Percentiles rank a stretch among this genome's conserved stretches.
Conservation (phyloP, 1,140 invertebrate species). For the Limonius californicus region DNA sequence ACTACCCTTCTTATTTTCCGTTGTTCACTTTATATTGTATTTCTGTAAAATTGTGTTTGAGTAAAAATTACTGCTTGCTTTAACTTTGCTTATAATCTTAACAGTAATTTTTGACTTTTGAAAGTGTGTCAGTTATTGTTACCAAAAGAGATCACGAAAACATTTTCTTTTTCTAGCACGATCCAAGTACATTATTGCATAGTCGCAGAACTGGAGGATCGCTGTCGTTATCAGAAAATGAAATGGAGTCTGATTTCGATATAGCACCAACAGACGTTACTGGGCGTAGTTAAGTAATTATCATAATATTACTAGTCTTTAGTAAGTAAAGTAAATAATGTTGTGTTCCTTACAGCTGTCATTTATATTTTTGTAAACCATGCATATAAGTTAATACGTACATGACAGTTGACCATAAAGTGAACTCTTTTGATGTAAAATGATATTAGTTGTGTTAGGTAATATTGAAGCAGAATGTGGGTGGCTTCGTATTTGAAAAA, state of each 20-base stretch:
- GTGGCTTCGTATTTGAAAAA: no score
- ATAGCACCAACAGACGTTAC: background rate
- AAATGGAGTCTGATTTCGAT: slow-evolving; percentile 55
- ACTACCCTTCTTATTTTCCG: no score
- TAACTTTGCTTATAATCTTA: no score
- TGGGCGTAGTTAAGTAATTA: background rate
- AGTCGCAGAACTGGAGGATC: slow-evolving; percentile 66
- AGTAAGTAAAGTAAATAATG: background rate
- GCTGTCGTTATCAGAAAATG: slow-evolving; percentile 73
- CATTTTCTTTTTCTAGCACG: slow-evolving; percentile 16
- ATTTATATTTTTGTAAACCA: background rate
- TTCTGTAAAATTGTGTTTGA: no score
- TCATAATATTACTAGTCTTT: background rate
- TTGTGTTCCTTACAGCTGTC: background rate
- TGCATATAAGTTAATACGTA: background rate
- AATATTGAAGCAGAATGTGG: no score
- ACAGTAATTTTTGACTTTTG: no score
- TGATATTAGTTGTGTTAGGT: no score
- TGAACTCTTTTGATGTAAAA: background rate
- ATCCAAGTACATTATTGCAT: slow-evolving; percentile 39
- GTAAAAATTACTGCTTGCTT: no score
- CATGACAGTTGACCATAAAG: no score
- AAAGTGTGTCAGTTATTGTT: no score
- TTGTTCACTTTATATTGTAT: no score
- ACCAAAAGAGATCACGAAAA: no score